Conservation (phyloP, 1,140 invertebrate genomes). For the Notospermus geniculatus region DNA sequence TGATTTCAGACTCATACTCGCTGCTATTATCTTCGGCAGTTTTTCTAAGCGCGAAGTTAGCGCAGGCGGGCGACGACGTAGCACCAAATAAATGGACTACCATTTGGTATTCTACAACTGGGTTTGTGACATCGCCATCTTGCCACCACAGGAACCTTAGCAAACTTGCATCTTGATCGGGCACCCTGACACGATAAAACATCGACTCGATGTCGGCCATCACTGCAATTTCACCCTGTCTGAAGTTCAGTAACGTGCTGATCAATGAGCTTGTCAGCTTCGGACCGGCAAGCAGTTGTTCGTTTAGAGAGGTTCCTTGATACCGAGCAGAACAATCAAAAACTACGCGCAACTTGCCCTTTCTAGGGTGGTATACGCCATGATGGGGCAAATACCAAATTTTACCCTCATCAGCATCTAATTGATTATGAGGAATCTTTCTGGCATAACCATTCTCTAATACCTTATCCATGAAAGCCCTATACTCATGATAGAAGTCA, state of each 20-base stretch:
- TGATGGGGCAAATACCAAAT: no score
- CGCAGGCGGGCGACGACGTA: no score
- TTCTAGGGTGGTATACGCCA: no score
- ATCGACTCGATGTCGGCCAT: constrained; percentile 23
- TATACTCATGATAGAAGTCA: no score
- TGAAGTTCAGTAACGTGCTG: constrained; percentile 16
- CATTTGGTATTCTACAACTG: constrained; percentile 16
- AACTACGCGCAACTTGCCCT: neutral
- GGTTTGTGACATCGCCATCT: constrained; percentile 6
- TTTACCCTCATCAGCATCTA: no score
- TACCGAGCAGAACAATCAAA: constrained; percentile 10
- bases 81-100: constrained; percentile 21
- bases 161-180: constrained; percentile 6
- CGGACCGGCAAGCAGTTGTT: no score
- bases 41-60: constrained; percentile 18
- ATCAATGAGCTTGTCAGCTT: constrained; percentile 12
- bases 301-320: constrained; percentile 12
- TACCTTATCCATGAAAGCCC: no score
- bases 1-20: constrained; percentile 2
- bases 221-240: constrained; percentile 8
- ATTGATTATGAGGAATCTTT: no score
- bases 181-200: constrained; percentile 23
- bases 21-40: constrained; percentile 14
- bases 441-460: no score
- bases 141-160: constrained; percentile 18